These are phyloP conservation scores for Oryzias celebensis DNA, from an alignment of 2,113 vertebrate genomes.

Conservation along the genomic window DNA sequence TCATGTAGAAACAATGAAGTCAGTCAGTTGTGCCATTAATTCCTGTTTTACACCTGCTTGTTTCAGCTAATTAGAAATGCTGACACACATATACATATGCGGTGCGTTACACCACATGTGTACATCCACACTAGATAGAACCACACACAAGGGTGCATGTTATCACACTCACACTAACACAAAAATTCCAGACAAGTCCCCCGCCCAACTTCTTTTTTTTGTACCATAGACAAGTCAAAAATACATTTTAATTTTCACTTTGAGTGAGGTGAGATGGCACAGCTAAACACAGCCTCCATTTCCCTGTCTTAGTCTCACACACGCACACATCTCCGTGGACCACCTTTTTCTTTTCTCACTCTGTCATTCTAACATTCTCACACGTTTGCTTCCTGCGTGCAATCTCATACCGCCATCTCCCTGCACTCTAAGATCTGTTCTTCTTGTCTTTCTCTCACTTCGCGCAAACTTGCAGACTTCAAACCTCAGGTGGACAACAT, in stretches of 20 bases:
- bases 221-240: conserved; percentile 51
- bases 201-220: conserved; percentile 4
- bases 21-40: conserved; percentile 73
- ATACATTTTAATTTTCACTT: conserved; percentile 72
- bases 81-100: conserved; percentile 38
- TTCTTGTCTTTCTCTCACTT: neutral
- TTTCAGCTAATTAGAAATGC: conserved; percentile 71
- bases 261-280: conserved; percentile 55
- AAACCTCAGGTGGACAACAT: neutral
- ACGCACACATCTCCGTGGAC: conserved; percentile 35
- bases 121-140: conserved; percentile 9
- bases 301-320: conserved; percentile 25
- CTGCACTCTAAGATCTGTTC: conserved; percentile 1
- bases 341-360: conserved; percentile 39
- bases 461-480: conserved; percentile 13
- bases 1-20: conserved; percentile 67
- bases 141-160: conserved; percentile 13
- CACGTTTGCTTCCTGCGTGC: conserved; percentile 10
- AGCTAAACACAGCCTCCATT: conserved; percentile 56
- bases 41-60: conserved; percentile 75
- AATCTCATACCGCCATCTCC: conserved; percentile 9
- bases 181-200: conserved; percentile 27
- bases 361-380: conserved; percentile 28
- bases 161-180: conserved; percentile 12
- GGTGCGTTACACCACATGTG: neutral